Percentiles rank a stretch among this genome's conserved stretches.
These are phyloP conservation scores for Sebastes minor DNA, from an alignment of 2,797 vertebrate genomes.

Conservation along the genomic window DNA sequence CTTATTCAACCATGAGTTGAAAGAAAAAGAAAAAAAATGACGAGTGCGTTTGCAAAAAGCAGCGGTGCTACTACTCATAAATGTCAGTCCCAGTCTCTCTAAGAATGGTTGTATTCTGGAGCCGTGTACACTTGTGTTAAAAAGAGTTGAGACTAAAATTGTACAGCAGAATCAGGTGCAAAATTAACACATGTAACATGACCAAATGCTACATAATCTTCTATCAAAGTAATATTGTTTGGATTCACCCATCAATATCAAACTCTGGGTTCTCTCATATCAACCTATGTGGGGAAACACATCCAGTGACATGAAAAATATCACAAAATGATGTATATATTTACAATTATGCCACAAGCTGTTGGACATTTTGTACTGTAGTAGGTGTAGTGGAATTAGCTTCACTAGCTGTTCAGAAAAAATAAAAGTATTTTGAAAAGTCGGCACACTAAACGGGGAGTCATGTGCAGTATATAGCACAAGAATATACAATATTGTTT, in stretches of 20 bases:
- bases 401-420: background rate
- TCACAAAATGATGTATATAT: background rate
- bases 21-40: background rate
- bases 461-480: background rate
- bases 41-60: background rate
- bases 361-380: background rate
- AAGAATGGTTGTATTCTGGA: background rate
- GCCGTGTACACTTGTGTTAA: background rate
- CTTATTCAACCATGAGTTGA: background rate
- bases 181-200: background rate
- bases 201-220: background rate
- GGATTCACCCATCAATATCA: background rate
- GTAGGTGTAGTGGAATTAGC: background rate
- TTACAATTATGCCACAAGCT: constrained; percentile 1
- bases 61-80: background rate
- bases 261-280: background rate
- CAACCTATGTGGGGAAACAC: background rate
- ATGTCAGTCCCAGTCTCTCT: background rate
- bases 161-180: background rate
- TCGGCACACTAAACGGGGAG: background rate
- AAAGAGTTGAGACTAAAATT: background rate
- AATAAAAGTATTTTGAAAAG: background rate
- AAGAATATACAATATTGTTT: background rate
- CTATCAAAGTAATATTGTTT: background rate
- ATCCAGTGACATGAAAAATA: background rate